Percentiles rank a stretch among this genome's conserved stretches.
phyloP scores from a whole-genome alignment of 2,113 vertebrate genomes.

The Haemorhous mexicanus region DNA sequence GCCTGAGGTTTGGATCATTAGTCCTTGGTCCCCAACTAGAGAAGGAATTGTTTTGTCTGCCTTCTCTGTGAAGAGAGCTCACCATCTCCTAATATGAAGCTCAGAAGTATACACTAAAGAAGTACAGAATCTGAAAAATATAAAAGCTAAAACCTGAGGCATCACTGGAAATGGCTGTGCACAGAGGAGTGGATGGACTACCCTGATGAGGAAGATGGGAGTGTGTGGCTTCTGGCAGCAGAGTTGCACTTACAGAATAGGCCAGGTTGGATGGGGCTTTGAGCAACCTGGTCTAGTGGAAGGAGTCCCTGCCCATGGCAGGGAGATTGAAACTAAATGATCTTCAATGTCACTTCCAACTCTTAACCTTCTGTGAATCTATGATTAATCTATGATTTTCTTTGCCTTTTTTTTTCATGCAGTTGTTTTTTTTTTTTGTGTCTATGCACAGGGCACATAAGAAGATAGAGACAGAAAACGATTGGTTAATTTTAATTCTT shows the following conservation, averaged over 20 bases:
- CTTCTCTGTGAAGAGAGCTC: neutral
- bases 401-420: neutral
- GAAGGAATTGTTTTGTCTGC: neutral
- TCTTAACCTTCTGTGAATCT: neutral
- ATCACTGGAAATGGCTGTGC: neutral
- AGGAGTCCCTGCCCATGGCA: neutral
- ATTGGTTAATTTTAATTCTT: neutral
- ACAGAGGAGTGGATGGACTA: neutral
- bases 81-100: neutral
- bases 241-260: neutral
- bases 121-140: neutral
- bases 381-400: neutral
- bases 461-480: neutral
- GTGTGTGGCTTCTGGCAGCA: neutral
- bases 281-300: neutral
- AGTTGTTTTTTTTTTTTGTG: neutral
- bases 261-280: neutral
- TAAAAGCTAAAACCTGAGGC: neutral
- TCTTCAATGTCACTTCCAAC: accelerated
- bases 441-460: neutral
- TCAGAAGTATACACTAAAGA: neutral
- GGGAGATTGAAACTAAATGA: accelerated
- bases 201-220: neutral
- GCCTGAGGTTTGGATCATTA: neutral
- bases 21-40: neutral